phyloP scores from a whole-genome alignment of 2,888 invertebrate genomes.

The Scelioninae gen. 2 region DNA sequence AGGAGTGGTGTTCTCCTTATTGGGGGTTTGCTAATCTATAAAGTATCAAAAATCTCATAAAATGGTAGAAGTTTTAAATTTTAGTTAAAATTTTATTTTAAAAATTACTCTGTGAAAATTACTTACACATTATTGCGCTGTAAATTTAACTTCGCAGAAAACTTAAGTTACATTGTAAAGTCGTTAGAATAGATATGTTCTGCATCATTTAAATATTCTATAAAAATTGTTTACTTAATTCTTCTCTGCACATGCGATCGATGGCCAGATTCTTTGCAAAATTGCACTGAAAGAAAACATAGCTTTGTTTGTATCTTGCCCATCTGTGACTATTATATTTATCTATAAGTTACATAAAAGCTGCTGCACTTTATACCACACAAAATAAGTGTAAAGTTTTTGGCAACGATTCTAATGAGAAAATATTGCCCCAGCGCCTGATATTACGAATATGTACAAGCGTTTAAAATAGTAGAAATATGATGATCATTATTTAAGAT shows the following conservation, averaged over 20 bases:
- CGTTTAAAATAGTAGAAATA: constrained; percentile 41
- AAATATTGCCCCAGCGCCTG: constrained; percentile 47
- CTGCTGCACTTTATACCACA: constrained; percentile 21
- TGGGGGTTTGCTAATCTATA: neutral
- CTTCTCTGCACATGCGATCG: neutral
- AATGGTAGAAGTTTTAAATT: no score
- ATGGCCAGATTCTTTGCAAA: neutral
- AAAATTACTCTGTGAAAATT: neutral
- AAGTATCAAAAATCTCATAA: no score
- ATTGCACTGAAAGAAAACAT: constrained; percentile 15
- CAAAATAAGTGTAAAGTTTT: constrained; percentile 53
- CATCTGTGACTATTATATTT: constrained; percentile 50
- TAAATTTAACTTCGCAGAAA: no score
- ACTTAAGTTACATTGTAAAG: neutral
- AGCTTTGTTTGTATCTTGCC: constrained; percentile 48
- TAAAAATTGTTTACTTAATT: neutral
- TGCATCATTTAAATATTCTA: neutral
- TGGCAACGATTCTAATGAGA: constrained; percentile 54
- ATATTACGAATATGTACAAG: constrained; percentile 44
- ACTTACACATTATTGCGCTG: neutral
- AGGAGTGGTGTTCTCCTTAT: neutral
- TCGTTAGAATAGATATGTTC: neutral
- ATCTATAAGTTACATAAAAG: constrained; percentile 51
- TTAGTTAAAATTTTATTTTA: no score
- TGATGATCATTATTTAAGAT: constrained; percentile 9